Conservation (phyloP, 1,140 invertebrate species). For the Tetragnatha versicolor region DNA sequence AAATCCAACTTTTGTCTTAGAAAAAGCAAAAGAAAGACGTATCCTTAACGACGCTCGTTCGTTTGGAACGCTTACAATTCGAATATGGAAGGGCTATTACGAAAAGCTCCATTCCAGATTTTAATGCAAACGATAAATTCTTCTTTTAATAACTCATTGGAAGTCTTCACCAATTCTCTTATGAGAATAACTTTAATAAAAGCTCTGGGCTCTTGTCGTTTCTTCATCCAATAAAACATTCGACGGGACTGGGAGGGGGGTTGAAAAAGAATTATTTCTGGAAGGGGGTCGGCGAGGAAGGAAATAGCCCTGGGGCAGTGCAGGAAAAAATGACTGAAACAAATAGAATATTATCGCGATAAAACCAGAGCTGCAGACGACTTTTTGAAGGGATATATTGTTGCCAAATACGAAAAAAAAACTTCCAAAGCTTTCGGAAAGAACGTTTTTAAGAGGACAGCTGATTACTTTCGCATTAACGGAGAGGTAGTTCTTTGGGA, state of each 20-base stretch:
- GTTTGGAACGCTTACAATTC: slow-evolving; percentile 1
- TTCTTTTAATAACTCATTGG: slow-evolving; percentile 20
- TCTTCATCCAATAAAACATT: not conserved
- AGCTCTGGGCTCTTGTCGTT: not conserved
- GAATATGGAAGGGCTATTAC: slow-evolving; percentile 16
- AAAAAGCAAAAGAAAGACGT: not conserved
- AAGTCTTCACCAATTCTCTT: slow-evolving; percentile 8
- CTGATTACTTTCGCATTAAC: not conserved
- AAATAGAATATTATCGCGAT: slow-evolving; percentile 16
- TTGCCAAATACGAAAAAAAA: not conserved
- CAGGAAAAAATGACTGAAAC: slow-evolving; percentile 11
- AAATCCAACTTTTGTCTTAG: slow-evolving; percentile 12
- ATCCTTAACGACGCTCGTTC: not conserved
- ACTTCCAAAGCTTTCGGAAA: not conserved
- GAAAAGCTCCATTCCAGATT: not conserved
- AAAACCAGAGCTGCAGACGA: not conserved
- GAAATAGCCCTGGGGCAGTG: not conserved
- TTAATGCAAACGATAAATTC: slow-evolving; percentile 36
- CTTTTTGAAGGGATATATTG: not conserved
- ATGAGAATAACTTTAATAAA: slow-evolving; percentile 22
- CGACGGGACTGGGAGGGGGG: not conserved
- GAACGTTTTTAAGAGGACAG: not conserved
- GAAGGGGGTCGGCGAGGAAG: not conserved
- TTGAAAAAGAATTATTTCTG: slow-evolving; percentile 11
- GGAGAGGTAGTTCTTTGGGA: too few species aligned